Evolutionary conservation across 2,888 invertebrate genomes (phyloP).

Genomic region (Eurytoma adleriae): DNA sequence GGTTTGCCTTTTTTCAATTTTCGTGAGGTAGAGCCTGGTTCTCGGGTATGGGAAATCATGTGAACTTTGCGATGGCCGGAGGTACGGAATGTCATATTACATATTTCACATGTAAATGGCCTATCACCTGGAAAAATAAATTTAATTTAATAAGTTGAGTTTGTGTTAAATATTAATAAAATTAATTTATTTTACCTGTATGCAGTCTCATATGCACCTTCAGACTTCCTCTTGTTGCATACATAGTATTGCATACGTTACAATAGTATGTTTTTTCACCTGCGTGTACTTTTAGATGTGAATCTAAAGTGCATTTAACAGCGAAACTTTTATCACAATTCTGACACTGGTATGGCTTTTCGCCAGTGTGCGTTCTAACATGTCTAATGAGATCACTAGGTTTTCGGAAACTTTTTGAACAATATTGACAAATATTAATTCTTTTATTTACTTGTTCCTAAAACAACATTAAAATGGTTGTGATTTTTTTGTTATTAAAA

Average conservation of each 20-base stretch:
- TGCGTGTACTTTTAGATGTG: conserved; percentile 80
- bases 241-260: conserved; percentile 80
- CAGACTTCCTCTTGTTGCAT: conserved; percentile 82
- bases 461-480: background rate
- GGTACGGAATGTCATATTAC: conserved; percentile 81
- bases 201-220: conserved; percentile 84
- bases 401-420: conserved; percentile 83
- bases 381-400: conserved; percentile 83
- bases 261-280: conserved; percentile 80
- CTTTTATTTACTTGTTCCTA: conserved; percentile 70
- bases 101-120: conserved; percentile 80
- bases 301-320: conserved; percentile 82
- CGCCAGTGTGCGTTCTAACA: conserved; percentile 83
- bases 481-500: background rate
- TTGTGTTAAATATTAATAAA: background rate
- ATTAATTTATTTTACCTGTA: conserved; percentile 74
- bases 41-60: conserved; percentile 77
- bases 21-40: conserved; percentile 36
- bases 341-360: conserved; percentile 81
- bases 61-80: conserved; percentile 83
- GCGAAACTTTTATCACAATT: conserved; percentile 80
- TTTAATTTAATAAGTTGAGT: background rate
- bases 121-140: conserved; percentile 75
- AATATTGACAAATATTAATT: conserved; percentile 78
- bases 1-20: background rate